Conservation (phyloP, 2,797 vertebrate species). For the Anniella stebbinsi region DNA sequence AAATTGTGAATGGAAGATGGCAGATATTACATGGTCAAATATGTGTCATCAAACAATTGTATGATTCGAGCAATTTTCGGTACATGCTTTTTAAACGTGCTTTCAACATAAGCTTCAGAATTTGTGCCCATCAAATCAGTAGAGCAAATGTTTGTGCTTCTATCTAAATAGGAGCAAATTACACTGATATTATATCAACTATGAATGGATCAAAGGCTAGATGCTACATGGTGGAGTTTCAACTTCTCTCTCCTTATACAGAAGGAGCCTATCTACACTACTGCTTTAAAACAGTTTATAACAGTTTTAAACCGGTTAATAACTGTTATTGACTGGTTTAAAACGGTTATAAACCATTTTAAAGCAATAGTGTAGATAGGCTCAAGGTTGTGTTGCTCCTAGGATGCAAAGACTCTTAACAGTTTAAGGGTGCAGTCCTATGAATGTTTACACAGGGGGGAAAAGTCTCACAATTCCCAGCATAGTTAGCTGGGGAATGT, state of each 20-base stretch:
- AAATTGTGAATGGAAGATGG: neutral
- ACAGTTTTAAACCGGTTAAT: too few relatives aligned
- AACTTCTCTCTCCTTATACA: too few relatives aligned
- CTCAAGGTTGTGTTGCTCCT: neutral
- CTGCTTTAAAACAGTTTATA: too few relatives aligned
- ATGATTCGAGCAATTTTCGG: neutral
- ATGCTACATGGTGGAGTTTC: neutral
- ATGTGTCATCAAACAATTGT: neutral
- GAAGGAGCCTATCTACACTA: too few relatives aligned
- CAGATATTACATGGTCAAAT: neutral
- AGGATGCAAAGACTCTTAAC: neutral
- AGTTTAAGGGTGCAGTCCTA: too few relatives aligned
- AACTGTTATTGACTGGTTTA: too few relatives aligned
- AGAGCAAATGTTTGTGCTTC: neutral
- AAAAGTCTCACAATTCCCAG: too few relatives aligned
- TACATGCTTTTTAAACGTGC: neutral
- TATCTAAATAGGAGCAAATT: neutral
- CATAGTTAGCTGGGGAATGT: too few relatives aligned
- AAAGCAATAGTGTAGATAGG: too few relatives aligned
- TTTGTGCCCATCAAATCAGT: neutral
- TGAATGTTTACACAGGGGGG: too few relatives aligned
- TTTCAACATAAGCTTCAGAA: neutral
- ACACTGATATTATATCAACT: neutral
- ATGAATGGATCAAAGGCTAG: neutral
- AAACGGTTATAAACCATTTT: too few relatives aligned